Evolutionary conservation across 2,113 vertebrate species (phyloP).

Genomic region (Dasyurus viverrinus): DNA sequence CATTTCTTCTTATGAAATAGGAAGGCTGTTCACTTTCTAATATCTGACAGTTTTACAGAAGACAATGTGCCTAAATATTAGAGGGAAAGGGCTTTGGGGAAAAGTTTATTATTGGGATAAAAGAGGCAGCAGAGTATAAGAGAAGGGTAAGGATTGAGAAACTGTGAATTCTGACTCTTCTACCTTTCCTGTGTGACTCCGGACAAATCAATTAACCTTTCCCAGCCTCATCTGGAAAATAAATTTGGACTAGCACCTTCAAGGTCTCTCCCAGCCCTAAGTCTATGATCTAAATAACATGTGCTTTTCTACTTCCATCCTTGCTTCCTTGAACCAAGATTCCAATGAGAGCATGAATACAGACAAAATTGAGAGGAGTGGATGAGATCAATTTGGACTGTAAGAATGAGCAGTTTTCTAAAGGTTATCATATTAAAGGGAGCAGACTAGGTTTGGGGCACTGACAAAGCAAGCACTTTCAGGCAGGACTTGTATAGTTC

Average conservation of each 20-base stretch:
- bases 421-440: background rate
- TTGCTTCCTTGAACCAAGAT: background rate
- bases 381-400: background rate
- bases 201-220: background rate
- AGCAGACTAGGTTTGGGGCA: background rate
- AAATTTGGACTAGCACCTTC: background rate
- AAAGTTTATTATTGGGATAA: conserved; percentile 11
- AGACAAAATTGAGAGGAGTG: background rate
- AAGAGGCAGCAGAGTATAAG: background rate
- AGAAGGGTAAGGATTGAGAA: background rate
- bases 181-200: background rate
- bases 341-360: background rate
- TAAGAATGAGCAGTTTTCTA: background rate
- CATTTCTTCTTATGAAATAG: background rate
- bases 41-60: background rate
- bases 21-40: background rate
- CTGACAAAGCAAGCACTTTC: background rate
- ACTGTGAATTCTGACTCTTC: background rate
- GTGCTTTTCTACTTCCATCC: background rate
- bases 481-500: background rate
- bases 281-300: background rate
- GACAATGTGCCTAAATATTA: background rate
- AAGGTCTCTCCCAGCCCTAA: background rate
- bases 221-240: background rate
- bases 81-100: background rate